phyloP scores from a whole-genome alignment of 2,888 invertebrate genomes.

The Heteromyza rotundicornis region DNA sequence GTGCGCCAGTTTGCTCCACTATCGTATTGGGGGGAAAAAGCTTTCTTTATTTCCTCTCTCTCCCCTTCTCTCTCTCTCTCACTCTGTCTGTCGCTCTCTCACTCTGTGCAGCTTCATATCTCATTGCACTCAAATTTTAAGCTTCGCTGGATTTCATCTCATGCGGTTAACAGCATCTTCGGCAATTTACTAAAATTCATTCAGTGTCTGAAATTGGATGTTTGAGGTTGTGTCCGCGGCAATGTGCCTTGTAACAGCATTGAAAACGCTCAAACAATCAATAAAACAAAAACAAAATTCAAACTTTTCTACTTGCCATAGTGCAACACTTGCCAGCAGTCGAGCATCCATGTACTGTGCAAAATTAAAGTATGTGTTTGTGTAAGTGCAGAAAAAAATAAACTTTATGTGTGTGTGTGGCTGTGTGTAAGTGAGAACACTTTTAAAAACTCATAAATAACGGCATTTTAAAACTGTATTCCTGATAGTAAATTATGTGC shows the following conservation, averaged over 20 bases:
- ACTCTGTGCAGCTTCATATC: too few relatives aligned
- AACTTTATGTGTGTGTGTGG: neutral
- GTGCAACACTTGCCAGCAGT: neutral
- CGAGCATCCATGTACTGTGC: too few relatives aligned
- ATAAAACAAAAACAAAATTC: neutral
- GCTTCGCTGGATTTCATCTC: neutral
- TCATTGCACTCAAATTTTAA: too few relatives aligned
- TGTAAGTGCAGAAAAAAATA: too few relatives aligned
- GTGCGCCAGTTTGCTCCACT: too few relatives aligned
- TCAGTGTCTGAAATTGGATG: conserved; percentile 55
- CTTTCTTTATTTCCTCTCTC: neutral
- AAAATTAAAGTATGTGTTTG: too few relatives aligned
- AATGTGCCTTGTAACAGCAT: conserved; percentile 9
- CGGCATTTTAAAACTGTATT: conserved; percentile 23
- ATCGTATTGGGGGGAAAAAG: neutral
- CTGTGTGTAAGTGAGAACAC: conserved; percentile 5
- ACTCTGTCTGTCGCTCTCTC: too few relatives aligned
- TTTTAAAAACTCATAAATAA: conserved; percentile 30
- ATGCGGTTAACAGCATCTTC: conserved; percentile 52
- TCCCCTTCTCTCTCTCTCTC: conserved; percentile 15
- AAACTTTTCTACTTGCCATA: neutral
- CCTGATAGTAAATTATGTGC: conserved; percentile 17
- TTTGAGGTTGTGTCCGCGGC: conserved; percentile 44
- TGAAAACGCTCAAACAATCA: neutral
- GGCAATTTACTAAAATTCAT: conserved; percentile 46